A percentile compares a stretch with the other conserved stretches of the same genome.
Conservation (phyloP, 2,113 vertebrate species). For the Atrichornis clamosus region DNA sequence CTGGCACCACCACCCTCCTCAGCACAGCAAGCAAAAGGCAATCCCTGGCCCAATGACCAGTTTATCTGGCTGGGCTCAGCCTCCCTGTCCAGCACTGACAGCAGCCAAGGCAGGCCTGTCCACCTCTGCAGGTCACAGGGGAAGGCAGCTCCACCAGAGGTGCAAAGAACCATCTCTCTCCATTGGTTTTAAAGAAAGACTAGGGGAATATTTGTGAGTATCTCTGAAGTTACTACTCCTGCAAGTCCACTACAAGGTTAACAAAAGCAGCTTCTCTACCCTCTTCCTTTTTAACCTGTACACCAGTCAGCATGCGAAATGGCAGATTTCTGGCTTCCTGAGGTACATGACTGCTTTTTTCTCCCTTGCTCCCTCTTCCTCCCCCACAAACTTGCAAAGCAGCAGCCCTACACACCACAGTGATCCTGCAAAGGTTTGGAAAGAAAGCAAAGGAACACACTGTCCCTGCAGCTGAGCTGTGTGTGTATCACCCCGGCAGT, state of each 20-base stretch:
- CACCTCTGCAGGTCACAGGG: neutral
- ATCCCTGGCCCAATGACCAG: rapidly evolving
- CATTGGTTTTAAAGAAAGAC: neutral
- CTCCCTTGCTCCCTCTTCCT: neutral
- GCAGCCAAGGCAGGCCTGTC: neutral
- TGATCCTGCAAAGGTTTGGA: neutral
- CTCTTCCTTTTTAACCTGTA: neutral
- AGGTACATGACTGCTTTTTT: neutral
- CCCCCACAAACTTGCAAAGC: neutral
- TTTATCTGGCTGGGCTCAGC: neutral
- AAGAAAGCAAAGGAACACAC: neutral
- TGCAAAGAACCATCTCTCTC: neutral
- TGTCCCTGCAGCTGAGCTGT: neutral
- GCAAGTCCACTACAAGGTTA: neutral
- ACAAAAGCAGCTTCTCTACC: neutral
- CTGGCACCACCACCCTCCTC: neutral
- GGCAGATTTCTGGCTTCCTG: neutral
- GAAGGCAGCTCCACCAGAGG: neutral
- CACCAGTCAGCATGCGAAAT: neutral
- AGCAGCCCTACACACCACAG: neutral
- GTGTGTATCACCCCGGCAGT: neutral
- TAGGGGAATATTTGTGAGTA: neutral
- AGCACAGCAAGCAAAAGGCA: neutral
- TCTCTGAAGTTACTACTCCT: neutral
- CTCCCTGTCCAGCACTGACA: neutral